Conservation (phyloP, 92 coral and sea anemone species). For the Hydrozoanthus gracilis region DNA sequence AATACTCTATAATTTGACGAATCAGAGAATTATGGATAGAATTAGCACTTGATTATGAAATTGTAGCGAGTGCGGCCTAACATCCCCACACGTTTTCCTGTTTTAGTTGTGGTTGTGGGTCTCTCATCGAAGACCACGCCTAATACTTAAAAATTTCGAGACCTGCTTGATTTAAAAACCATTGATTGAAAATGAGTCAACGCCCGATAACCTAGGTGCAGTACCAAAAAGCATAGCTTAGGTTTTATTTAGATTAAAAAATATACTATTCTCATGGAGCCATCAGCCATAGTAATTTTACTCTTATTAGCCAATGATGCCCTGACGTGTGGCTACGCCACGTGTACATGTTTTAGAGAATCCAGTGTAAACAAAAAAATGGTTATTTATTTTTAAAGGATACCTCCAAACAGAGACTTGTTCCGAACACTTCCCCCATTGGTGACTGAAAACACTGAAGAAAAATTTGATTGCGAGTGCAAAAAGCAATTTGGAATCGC, state of each 20-base stretch:
- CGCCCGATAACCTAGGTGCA: background rate
- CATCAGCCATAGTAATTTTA: conserved; percentile 12
- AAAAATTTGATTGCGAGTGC: conserved; percentile 10
- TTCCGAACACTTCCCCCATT: background rate
- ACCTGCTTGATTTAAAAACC: conserved; percentile 44
- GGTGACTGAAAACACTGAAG: background rate
- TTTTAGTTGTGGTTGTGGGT: conserved; percentile 39
- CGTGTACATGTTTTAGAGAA: too few relatives aligned
- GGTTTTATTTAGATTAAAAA: too few relatives aligned
- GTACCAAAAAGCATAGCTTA: background rate
- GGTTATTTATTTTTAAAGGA: background rate
- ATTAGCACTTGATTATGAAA: conserved; percentile 44
- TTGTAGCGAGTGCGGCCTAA: conserved; percentile 51
- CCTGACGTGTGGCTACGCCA: too few relatives aligned
- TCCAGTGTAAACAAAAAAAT: too few relatives aligned
- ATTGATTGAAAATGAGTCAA: conserved; percentile 33
- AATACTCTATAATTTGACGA: conserved; percentile 57
- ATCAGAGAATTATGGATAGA: conserved; percentile 34
- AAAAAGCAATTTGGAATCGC: background rate
- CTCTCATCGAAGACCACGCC: conserved; percentile 53
- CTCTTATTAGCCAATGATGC: too few relatives aligned
- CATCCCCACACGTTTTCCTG: conserved; percentile 65
- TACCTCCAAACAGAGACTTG: background rate
- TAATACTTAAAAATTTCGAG: conserved; percentile 37
- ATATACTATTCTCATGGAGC: conserved; percentile 41